Percentiles rank a stretch among this genome's conserved stretches.
Evolutionary conservation across 2,888 invertebrate genomes (phyloP).

Genomic region (Acrobasis consociella): DNA sequence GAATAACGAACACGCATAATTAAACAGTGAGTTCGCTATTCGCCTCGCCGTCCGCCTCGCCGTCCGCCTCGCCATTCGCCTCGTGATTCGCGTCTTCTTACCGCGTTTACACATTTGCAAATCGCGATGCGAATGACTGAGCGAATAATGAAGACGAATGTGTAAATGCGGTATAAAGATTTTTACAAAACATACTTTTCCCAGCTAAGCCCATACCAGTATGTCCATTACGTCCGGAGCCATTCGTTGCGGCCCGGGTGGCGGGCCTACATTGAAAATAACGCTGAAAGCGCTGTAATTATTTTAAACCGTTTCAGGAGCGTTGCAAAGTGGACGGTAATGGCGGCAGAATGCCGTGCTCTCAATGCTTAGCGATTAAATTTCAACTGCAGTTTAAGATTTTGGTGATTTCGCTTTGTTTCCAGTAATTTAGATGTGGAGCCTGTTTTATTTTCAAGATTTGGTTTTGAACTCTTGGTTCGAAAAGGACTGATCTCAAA

Average conservation of each 20-base stretch:
- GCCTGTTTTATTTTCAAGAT: neutral
- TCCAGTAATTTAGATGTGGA: neutral
- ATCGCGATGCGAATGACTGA: too few relatives aligned
- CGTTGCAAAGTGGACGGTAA: conserved; percentile 28
- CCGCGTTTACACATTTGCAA: too few relatives aligned
- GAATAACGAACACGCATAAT: too few relatives aligned
- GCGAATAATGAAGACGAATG: too few relatives aligned
- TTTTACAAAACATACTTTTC: neutral
- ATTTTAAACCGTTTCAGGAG: conserved; percentile 46
- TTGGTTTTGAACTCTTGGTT: too few relatives aligned
- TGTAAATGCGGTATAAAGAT: too few relatives aligned
- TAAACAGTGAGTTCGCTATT: too few relatives aligned
- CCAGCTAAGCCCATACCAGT: neutral
- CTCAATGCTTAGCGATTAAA: conserved; percentile 16
- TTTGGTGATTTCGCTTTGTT: conserved; percentile 13
- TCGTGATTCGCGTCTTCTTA: too few relatives aligned
- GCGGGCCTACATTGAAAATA: conserved; percentile 35
- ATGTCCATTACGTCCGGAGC: conserved; percentile 17
- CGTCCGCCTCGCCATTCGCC: too few relatives aligned
- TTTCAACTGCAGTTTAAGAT: conserved; percentile 20
- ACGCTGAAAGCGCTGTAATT: conserved; percentile 45
- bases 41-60: too few relatives aligned
- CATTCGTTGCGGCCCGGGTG: conserved; percentile 23
- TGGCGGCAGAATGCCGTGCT: conserved; percentile 18
- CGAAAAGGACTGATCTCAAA: too few relatives aligned